These are phyloP conservation scores for Amphipoea oculea DNA, from an alignment of 2,888 invertebrate species.

Conservation along the genomic window DNA sequence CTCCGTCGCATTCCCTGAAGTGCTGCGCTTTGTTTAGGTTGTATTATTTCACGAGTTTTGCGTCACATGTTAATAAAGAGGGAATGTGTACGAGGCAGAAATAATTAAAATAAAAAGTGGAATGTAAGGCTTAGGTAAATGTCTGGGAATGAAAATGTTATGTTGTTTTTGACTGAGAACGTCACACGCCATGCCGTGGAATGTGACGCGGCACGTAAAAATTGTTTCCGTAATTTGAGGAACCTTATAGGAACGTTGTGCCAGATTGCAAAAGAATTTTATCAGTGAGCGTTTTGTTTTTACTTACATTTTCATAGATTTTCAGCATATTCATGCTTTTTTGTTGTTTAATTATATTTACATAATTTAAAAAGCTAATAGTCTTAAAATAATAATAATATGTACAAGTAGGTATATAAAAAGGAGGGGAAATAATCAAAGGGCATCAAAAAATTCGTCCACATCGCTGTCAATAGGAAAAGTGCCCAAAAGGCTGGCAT, in stretches of 20 bases:
- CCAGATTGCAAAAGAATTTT: background rate
- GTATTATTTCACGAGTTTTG: constrained; percentile 74
- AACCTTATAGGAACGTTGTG: background rate
- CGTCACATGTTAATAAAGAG: constrained; percentile 75
- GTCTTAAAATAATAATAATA: background rate
- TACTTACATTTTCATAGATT: background rate
- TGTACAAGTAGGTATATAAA: background rate
- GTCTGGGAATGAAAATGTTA: constrained; percentile 41
- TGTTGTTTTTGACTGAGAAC: constrained; percentile 30
- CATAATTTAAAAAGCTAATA: too few relatives aligned
- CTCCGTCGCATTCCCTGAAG: constrained; percentile 69
- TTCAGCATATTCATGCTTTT: background rate
- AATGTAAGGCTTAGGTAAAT: constrained; percentile 52
- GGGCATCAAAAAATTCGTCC: background rate
- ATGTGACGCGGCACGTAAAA: constrained; percentile 13
- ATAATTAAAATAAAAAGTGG: constrained; percentile 73
- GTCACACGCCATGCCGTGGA: constrained; percentile 11
- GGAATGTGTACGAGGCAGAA: constrained; percentile 70
- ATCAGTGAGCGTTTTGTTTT: background rate
- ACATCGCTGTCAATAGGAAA: background rate
- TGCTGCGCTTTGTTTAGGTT: constrained; percentile 75
- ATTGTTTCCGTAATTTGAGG: background rate
- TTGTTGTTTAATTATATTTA: too few relatives aligned
- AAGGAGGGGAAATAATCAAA: background rate
- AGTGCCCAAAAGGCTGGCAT: too few relatives aligned